These are phyloP conservation scores for Pomacea maculata DNA, from an alignment of 1,140 invertebrate genomes.

Conservation along the genomic window DNA sequence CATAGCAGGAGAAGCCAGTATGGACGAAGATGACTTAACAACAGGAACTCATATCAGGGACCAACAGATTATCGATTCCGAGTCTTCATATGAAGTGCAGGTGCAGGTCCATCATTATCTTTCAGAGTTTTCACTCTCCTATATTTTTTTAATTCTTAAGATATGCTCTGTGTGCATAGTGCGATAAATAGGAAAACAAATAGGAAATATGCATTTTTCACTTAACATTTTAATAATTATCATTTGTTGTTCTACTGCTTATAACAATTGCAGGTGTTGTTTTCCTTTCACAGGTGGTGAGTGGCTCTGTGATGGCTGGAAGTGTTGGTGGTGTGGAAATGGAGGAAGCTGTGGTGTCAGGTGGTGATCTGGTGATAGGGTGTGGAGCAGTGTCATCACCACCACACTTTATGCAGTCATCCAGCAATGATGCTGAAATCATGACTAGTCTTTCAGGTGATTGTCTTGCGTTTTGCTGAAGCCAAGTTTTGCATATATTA, in stretches of 20 bases:
- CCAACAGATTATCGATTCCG: slow-evolving; percentile 15
- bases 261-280: background rate
- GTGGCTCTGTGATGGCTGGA: slow-evolving; percentile 3
- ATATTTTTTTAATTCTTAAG: too few species aligned
- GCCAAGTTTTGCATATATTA: too few species aligned
- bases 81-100: slow-evolving; percentile 23
- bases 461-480: background rate
- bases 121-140: too few species aligned
- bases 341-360: slow-evolving; percentile 17
- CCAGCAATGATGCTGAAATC: slow-evolving; percentile 26
- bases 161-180: too few species aligned
- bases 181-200: too few species aligned
- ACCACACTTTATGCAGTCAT: slow-evolving; percentile 28
- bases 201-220: too few species aligned
- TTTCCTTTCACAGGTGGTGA: slow-evolving; percentile 16
- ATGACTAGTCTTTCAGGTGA: slow-evolving; percentile 33
- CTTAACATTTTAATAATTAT: background rate
- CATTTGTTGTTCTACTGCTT: background rate
- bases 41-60: slow-evolving; percentile 9
- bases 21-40: slow-evolving; percentile 13
- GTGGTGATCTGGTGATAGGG: slow-evolving; percentile 22
- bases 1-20: slow-evolving; percentile 8
- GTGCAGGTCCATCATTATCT: slow-evolving; percentile 7
- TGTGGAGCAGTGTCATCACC: slow-evolving; percentile 22
- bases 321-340: slow-evolving; percentile 10